A percentile compares a stretch with the other conserved stretches of the same genome.
phyloP scores from a whole-genome alignment of 2,113 vertebrate genomes.

The Proteles cristata region DNA sequence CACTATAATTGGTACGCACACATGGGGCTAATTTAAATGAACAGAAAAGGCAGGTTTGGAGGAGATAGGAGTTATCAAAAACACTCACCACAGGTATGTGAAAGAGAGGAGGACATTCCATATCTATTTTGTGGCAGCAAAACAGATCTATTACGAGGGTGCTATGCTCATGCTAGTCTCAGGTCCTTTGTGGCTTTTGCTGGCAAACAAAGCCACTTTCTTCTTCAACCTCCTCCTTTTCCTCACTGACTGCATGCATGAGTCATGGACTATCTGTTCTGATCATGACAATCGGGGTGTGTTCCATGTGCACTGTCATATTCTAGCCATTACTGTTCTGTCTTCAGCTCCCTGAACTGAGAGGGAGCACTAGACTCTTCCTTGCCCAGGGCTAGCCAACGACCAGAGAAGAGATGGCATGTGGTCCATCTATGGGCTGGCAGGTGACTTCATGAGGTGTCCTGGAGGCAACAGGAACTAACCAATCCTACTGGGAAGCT shows the following conservation, averaged over 20 bases:
- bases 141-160: not conserved
- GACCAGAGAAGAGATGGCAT: not conserved
- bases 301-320: not conserved
- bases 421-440: not conserved
- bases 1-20: not conserved
- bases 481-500: not conserved
- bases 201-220: not conserved
- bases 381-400: not conserved
- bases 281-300: not conserved
- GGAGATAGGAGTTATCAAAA: not conserved
- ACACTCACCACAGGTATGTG: not conserved
- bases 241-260: not conserved
- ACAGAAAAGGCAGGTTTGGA: not conserved
- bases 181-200: not conserved
- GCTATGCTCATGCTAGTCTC: not conserved
- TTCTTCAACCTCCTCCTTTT: not conserved
- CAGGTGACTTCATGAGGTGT: not conserved
- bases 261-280: not conserved
- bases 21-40: not conserved
- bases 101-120: not conserved
- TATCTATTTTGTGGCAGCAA: not conserved
- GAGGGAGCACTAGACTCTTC: not conserved
- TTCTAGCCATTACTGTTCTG: not conserved
- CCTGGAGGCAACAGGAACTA: not conserved
- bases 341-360: not conserved